Evolutionary conservation across 1,140 invertebrate species (phyloP), one percentile per base, ranked within the genome.

Genomic region (Coptotermes formosanus): DNA sequence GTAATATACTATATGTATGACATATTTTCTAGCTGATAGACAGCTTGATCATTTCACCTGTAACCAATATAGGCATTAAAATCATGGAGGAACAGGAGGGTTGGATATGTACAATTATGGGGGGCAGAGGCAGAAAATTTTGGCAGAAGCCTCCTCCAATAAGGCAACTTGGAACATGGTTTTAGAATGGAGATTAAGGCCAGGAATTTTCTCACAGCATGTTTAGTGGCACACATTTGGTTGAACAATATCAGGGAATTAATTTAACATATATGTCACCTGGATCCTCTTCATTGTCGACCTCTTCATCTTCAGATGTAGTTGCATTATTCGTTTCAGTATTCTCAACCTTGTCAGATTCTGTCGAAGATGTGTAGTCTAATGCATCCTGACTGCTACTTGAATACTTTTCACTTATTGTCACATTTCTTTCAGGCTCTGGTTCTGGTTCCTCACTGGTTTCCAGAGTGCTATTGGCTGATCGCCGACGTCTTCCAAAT

Each of bases 401-500:
- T n/a, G 75, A 16, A 32, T 82, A 16, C 55, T 45, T 52, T 38
- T 64, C 38, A 45, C 19, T 64, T 59, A 1, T 9, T 52, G 48
- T 84, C 45, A 44, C 75, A 12, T 30, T 69, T 16, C 0, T 43
- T 52, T 45, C 43, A 48, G 11, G 45, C 38, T 44, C 86, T 1
- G 83, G 12, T 69, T 86, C 38, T 85, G 85, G 25, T 83, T 87
- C 87, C 85, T 87, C 69, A 69, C 21, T 82, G 3, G 55, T 87
- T 48, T 86, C 84, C 82, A 87, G 87, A 83, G 83, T 86, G 59
- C 88, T 89, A 45, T 88, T 87, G 30, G 87, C 9, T 44, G 88
- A 88, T 64, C 89, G 86, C 44, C 88, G 81, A 83, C 89, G 86
- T 82, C 89, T 86, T 38, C 90, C 91, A 86, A 89, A 91, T 14